phyloP scores from a whole-genome alignment of 2,888 invertebrate species.

The Aromia moschata region DNA sequence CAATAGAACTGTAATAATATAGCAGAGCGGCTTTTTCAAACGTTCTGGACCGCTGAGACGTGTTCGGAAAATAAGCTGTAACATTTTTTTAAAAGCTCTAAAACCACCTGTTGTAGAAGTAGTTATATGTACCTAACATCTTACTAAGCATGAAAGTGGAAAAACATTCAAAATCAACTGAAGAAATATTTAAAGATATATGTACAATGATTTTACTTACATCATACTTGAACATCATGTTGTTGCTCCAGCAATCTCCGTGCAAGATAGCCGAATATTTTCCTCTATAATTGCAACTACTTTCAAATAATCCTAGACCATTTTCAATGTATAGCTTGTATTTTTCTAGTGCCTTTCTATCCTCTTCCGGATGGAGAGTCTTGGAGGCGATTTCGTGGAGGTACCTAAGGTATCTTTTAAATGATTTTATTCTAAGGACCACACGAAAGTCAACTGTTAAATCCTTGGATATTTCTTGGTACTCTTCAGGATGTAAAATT shows the following conservation, averaged over 20 bases:
- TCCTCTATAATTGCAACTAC: not conserved
- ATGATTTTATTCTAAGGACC: not conserved
- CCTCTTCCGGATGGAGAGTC: not conserved
- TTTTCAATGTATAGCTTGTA: slow-evolving; percentile 9
- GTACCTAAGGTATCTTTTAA: not conserved
- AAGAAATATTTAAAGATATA: too few species aligned
- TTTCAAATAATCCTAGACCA: not conserved
- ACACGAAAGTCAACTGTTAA: not conserved
- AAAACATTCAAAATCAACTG: too few species aligned
- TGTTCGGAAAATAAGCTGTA: too few species aligned
- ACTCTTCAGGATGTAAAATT: slow-evolving; percentile 32
- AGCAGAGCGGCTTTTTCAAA: too few species aligned
- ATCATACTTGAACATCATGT: slow-evolving; percentile 50
- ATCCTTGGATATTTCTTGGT: slow-evolving; percentile 11
- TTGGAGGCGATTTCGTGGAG: not conserved
- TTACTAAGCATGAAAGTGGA: too few species aligned
- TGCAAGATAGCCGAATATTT: slow-evolving; percentile 42
- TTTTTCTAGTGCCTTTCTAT: slow-evolving; percentile 4
- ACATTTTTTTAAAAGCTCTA: too few species aligned
- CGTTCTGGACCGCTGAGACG: too few species aligned
- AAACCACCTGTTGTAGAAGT: too few species aligned
- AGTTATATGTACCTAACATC: too few species aligned
- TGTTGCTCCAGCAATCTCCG: slow-evolving; percentile 49
- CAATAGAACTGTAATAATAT: too few species aligned
- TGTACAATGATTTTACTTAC: too few species aligned